Evolutionary conservation across 2,888 invertebrate genomes (phyloP).

Genomic region (Gibbula magus): DNA sequence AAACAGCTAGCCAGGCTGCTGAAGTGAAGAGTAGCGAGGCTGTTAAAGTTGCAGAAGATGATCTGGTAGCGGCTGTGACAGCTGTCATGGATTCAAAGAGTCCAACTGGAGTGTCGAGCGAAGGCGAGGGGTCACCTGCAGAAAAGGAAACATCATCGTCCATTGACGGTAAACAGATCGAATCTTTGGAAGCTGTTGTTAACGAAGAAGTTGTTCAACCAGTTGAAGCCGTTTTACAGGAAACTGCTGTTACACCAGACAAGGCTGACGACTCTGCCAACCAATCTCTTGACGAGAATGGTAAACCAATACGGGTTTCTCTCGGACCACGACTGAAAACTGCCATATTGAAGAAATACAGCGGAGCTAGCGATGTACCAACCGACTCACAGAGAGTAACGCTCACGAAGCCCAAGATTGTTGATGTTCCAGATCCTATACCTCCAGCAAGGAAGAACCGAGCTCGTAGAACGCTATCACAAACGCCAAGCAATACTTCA

Average conservation of each 20-base stretch:
- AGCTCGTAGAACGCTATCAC: background rate
- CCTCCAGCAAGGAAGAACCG: conserved; percentile 3
- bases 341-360: conserved; percentile 8
- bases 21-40: background rate
- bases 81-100: background rate
- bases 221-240: background rate
- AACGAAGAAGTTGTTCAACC: background rate
- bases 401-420: background rate
- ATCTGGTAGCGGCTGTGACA: background rate
- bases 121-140: background rate
- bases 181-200: background rate
- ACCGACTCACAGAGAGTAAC: background rate
- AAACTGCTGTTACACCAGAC: background rate
- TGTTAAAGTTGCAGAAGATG: background rate
- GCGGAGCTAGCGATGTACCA: background rate
- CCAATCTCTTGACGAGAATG: background rate
- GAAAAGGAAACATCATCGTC: background rate
- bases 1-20: background rate
- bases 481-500: background rate
- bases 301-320: background rate
- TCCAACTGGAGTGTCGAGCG: background rate
- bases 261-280: background rate
- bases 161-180: background rate
- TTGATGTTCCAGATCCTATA: background rate
- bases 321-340: conserved; percentile 24